Evolutionary conservation across 2,113 vertebrate species (phyloP), one percentile per base, ranked within the genome.

Genomic region (Balaeniceps rex): DNA sequence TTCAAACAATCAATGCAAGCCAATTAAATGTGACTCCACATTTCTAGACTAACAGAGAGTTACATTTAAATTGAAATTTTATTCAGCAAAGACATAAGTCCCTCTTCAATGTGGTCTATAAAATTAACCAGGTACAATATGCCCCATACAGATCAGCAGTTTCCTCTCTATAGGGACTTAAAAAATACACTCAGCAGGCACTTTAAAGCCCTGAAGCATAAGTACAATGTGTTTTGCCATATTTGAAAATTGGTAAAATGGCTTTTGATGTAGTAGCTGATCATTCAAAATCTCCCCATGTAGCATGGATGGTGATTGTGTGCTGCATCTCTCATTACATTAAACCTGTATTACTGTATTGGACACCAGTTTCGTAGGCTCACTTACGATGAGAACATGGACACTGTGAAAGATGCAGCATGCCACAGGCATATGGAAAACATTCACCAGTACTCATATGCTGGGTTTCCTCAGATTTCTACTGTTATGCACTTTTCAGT

Each of bases 1-100:
- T 84, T 75, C 61, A 94, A 94, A 87, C 24, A 36, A 91, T 95
- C 93, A 72, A 89, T 96, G 74, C 14, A 85, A 81, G 44, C 34
- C 81, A 94, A 95, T 94, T 96, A 97, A 89, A 78, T 79, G 61
- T 89, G 51, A 79, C 61, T 88, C 63, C 34, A 57, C 3, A 12
- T 91, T 89, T 95, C 87, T 85, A 89, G 78, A 79, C 77, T 90
- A 93, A 94, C 84, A 94, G 81, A 77, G 63, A 92, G 69, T 31
- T 78, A 78, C 19, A 71, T 77, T 64, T 60, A 89, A 94, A 92
- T 47, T 78, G 87, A 83, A 84, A 64, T 93, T 91, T 64, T 85
- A 61, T 78, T 87, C 74, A 52, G 33, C 38, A 71, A 74, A 66
- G n/a, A 81, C 55, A 51, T 26, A 65, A 80, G 25, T 3, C 21